phyloP scores from a whole-genome alignment of 2,797 vertebrate species.

The Acomys russatus region DNA sequence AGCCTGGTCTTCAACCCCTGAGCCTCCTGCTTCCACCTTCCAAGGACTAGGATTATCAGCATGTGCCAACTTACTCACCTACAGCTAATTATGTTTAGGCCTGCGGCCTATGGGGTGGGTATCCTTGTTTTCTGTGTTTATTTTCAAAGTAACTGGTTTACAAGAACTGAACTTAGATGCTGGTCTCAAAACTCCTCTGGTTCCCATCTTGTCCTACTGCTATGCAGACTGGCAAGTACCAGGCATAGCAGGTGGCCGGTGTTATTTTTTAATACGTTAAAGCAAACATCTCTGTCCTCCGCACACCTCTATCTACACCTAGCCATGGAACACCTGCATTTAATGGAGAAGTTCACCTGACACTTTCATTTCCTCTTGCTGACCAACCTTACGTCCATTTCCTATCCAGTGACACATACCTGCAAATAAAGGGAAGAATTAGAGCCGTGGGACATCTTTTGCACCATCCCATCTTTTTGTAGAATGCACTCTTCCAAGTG shows the following conservation, averaged over 20 bases:
- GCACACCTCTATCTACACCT: constrained; percentile 61
- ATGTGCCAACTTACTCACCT: background rate
- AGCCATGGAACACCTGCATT: constrained; percentile 59
- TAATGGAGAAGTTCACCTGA: constrained; percentile 45
- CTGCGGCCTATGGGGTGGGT: background rate
- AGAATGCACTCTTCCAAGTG: constrained; percentile 98
- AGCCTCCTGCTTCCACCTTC: background rate
- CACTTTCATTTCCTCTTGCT: constrained; percentile 55
- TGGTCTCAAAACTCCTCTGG: constrained; percentile 53
- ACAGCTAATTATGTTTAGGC: constrained; percentile 28
- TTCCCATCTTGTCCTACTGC: constrained; percentile 59
- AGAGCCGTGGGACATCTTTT: constrained; percentile 97
- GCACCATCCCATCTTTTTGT: constrained; percentile 96
- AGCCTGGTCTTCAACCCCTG: background rate
- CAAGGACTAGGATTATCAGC: background rate
- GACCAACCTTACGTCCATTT: constrained; percentile 25
- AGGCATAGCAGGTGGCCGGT: constrained; percentile 72
- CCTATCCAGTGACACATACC: constrained; percentile 89
- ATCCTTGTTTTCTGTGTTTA: constrained; percentile 52
- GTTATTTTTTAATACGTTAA: constrained; percentile 79
- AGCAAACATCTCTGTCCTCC: constrained; percentile 63
- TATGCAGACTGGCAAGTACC: constrained; percentile 68
- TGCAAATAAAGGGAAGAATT: constrained; percentile 97
- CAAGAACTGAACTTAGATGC: constrained; percentile 65
- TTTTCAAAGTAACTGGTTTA: constrained; percentile 28